phyloP scores from a whole-genome alignment of 2,797 vertebrate species.

The Leuciscus waleckii region DNA sequence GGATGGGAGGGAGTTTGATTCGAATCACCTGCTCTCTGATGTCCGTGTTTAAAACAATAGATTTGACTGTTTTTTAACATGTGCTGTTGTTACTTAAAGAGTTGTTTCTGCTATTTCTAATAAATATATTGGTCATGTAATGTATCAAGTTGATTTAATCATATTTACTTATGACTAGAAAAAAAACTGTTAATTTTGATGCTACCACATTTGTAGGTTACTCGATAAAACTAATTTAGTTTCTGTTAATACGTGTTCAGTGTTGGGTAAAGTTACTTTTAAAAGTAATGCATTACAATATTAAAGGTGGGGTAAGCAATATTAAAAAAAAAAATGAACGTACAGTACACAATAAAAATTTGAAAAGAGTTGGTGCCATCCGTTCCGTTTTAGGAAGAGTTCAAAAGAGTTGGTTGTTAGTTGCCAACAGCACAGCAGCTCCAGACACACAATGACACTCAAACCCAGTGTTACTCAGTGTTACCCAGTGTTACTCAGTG shows the following conservation, averaged over 20 bases:
- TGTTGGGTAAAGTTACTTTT: too few relatives aligned
- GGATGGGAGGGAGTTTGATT: constrained; percentile 42
- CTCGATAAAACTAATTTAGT: not conserved
- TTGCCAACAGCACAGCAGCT: too few relatives aligned
- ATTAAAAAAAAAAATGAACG: too few relatives aligned
- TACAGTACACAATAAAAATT: too few relatives aligned
- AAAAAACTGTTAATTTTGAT: not conserved
- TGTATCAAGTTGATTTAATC: not conserved
- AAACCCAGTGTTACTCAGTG: too few relatives aligned
- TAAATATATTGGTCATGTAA: not conserved
- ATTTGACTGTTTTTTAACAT: constrained; percentile 34
- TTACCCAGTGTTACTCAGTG: too few relatives aligned
- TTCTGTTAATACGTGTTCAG: not conserved
- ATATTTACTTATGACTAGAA: not conserved
- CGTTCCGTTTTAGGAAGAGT: too few relatives aligned
- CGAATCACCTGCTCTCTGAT: constrained; percentile 60
- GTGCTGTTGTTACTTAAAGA: not conserved
- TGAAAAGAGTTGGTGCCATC: too few relatives aligned
- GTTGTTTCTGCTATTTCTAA: not conserved
- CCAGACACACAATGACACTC: too few relatives aligned
- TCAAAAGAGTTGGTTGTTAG: too few relatives aligned
- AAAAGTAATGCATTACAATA: too few relatives aligned
- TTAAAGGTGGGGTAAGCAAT: too few relatives aligned
- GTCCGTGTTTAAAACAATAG: constrained; percentile 52
- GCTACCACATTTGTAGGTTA: not conserved